Evolutionary conservation across 1,140 invertebrate genomes (phyloP), one percentile per base, ranked within the genome.

Genomic region (Caenorhabditis elegans): DNA sequence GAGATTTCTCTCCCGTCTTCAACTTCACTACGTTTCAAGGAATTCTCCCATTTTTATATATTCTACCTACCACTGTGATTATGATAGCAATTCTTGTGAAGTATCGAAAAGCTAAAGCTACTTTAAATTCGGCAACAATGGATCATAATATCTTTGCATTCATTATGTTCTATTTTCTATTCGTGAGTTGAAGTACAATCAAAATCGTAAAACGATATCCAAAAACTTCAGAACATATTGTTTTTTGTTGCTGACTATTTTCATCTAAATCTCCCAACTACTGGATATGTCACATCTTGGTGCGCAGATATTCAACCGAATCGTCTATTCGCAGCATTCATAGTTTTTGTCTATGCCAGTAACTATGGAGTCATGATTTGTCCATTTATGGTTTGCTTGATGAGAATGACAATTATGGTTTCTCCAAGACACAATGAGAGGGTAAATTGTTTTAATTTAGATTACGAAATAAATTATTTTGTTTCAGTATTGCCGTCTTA

Each of bases 151-250:
- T 65, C 8, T 65, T 65, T 17, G 55, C 55, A 17, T 65, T 34
- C 17, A 65, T 65, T 13, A 65, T 65, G 55, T 65, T 65, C 17
- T 65, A 65, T 34, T 65, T 65, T 34, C 3, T 34, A 0, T 65
- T 65, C 24, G 55, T 65, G 17, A 65, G 55, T 65, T 8, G 5
- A 24, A 53, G 26, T 26, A 0, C 4, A 24, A 19, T 17, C 13
- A 49, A 49, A 49, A 2, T n/a, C n/a, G n/a, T n/a, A n/a, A n/a
- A n/a, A n/a, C n/a, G n/a, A n/a, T n/a, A n/a, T n/a, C n/a, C n/a
- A n/a, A n/a, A n/a, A n/a, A n/a, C n/a, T 65, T 65, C 55, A 65
- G 55, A 65, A 65, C 17, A 65, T n/a, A 28, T 28, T 65, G n/a
- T 65, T 65, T n/a, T 65, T 15, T n/a, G 22, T 65, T n/a, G 55